A percentile compares a stretch with the other conserved stretches of the same genome.
Evolutionary conservation across 2,888 invertebrate species (phyloP).

Genomic region (Hermaeophaga mercurialis): DNA sequence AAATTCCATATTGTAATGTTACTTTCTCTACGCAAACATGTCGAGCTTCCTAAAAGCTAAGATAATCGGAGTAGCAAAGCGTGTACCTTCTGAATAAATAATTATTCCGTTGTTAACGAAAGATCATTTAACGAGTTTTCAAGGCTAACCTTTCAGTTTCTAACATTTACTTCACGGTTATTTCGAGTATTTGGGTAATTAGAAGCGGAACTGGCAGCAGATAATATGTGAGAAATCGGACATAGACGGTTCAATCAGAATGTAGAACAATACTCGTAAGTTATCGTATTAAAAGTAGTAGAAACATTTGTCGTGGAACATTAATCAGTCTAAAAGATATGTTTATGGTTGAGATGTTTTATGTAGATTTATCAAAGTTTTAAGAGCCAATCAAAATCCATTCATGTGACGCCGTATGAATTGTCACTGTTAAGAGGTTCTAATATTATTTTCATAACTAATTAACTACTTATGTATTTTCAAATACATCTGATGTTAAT

Average conservation of each 20-base stretch:
- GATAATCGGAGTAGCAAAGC: slow-evolving; percentile 6
- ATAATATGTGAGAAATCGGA: slow-evolving; percentile 5
- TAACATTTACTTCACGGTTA: slow-evolving; percentile 7
- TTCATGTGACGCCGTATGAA: no score
- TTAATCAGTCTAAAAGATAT: no score
- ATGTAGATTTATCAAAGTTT: no score
- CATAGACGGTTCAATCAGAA: not conserved
- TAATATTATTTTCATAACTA: no score
- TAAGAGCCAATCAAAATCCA: no score
- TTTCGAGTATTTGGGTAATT: slow-evolving; percentile 3
- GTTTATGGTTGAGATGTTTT: no score
- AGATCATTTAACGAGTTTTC: slow-evolving; percentile 4
- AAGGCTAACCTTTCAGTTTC: slow-evolving; percentile 12
- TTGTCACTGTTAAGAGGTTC: no score
- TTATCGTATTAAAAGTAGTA: no score
- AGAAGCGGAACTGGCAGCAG: slow-evolving; percentile 3
- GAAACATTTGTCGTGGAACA: no score
- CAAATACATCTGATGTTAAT: no score
- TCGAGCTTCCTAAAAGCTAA: not conserved
- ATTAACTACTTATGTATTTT: no score
- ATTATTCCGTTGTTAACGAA: slow-evolving; percentile 7
- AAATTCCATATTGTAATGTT: slow-evolving; percentile 7
- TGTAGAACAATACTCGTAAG: no score
- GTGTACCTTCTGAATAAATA: slow-evolving; percentile 5
- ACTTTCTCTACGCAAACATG: slow-evolving; percentile 7